Evolutionary conservation across 2,888 invertebrate genomes (phyloP), one percentile per base, ranked within the genome.

Genomic region (Apamea crenata): DNA sequence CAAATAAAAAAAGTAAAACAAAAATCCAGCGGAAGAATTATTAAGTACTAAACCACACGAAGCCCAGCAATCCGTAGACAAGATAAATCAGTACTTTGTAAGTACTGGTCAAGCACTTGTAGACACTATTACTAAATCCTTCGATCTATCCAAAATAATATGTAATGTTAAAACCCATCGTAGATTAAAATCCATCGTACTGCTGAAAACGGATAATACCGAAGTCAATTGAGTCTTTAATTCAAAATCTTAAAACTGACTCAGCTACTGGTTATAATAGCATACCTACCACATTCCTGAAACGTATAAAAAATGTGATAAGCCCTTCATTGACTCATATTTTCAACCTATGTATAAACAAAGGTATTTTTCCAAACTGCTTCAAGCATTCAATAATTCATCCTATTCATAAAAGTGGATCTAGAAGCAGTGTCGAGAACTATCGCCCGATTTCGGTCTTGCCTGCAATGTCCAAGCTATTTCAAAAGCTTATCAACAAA

Each of bases 201-300:
- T 68, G 67, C 67, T 68, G 44, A n/a, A 44, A 68, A 44, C 44
- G 47, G n/a, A 44, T 47, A 44, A 44, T 68, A 44, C 44, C 44
- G 44, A 68, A 44, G 44, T n/a, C n/a, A n/a, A n/a, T 44, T 2
- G n/a, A 68, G n/a, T 7, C 16, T 1, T 44, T 68, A 44, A 44
- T 44, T 44, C 44, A 44, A 68, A 68, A 44, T 44, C 67, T 68
- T 44, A 68, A 68, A 61, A 61, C 29, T 16, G 61, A 61, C 61
- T 68, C n/a, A 2, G 68, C 68, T 29, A 47, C 44, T 47, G 44
- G 44, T 47, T 47, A n/a, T 44, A 18, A 68, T 47, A 29, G 44
- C 44, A 68, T 47, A n/a, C 18, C 44, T 29, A 47, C 44, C 18
- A 29, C 18, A 47, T 68, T 47, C 16, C 7, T 61, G 29, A 61